Conservation (phyloP, 2,888 invertebrate species). For the Toxonevra muliebris region DNA sequence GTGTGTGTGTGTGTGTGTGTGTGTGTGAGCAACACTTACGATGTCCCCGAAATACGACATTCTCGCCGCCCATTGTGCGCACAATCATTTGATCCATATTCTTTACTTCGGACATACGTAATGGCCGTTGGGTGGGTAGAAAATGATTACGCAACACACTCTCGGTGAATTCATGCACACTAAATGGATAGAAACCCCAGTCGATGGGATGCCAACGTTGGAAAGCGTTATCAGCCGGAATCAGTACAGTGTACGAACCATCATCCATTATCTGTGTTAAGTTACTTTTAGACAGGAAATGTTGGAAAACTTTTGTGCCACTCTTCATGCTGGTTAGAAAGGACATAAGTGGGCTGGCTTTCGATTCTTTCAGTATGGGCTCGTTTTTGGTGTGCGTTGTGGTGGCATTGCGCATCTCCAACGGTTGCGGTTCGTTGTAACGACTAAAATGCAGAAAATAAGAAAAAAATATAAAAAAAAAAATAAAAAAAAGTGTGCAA, state of each 20-base stretch:
- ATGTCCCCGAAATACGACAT: slow-evolving; percentile 69
- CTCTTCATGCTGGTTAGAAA: slow-evolving; percentile 71
- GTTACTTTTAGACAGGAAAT: slow-evolving; percentile 71
- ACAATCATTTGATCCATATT: slow-evolving; percentile 67
- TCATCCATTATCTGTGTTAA: slow-evolving; percentile 69
- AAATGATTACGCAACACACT: slow-evolving; percentile 72
- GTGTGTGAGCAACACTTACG: slow-evolving; percentile 64
- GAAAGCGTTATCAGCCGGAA: slow-evolving; percentile 74
- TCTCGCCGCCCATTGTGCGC: slow-evolving; percentile 70
- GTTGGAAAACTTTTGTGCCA: slow-evolving; percentile 72
- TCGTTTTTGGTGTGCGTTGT: slow-evolving; percentile 61
- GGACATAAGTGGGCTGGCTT: slow-evolving; percentile 63
- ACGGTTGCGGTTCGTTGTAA: slow-evolving; percentile 63
- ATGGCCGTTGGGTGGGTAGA: slow-evolving; percentile 67
- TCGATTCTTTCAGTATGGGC: slow-evolving; percentile 62
- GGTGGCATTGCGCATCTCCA: slow-evolving; percentile 62
- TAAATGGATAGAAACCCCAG: slow-evolving; percentile 76
- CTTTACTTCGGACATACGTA: slow-evolving; percentile 69
- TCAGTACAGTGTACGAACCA: slow-evolving; percentile 71
- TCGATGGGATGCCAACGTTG: slow-evolving; percentile 76
- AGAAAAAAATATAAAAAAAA: not conserved
- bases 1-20: too few relatives aligned
- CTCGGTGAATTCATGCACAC: slow-evolving; percentile 73
- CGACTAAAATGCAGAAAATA: slow-evolving; percentile 47
- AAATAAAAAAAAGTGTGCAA: slow-evolving; percentile 20